Conservation (phyloP, 2,888 invertebrate genomes). For the Drosophila testacea region DNA sequence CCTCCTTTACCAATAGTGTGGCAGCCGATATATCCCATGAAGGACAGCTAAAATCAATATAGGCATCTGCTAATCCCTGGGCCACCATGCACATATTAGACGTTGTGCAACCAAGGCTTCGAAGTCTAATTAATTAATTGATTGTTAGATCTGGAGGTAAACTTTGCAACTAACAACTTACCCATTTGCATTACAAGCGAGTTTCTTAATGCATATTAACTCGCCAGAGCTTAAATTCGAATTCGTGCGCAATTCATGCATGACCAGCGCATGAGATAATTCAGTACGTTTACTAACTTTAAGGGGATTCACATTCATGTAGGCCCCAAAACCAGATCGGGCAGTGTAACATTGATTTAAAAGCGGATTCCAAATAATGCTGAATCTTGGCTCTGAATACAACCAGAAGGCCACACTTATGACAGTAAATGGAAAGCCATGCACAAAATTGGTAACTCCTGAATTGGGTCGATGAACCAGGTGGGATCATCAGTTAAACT, state of each 20-base stretch:
- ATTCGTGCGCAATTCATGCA: slow-evolving; percentile 28
- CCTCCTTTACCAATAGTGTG: slow-evolving; percentile 93
- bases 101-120: slow-evolving; percentile 85
- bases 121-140: slow-evolving; percentile 4
- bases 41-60: slow-evolving; percentile 95
- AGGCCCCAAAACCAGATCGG: slow-evolving; percentile 20
- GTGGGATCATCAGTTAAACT: slow-evolving; percentile 42
- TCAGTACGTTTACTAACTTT: background rate
- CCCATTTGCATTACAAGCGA: slow-evolving; percentile 25
- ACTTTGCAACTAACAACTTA: background rate
- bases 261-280: slow-evolving; percentile 19
- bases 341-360: slow-evolving; percentile 25
- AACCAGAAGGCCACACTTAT: slow-evolving; percentile 23
- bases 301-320: slow-evolving; percentile 14
- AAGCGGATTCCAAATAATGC: slow-evolving; percentile 37
- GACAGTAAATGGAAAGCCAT: slow-evolving; percentile 48
- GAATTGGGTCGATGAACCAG: slow-evolving; percentile 68
- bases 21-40: slow-evolving; percentile 96
- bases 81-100: slow-evolving; percentile 96
- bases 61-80: slow-evolving; percentile 92
- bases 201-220: background rate
- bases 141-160: background rate
- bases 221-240: background rate
- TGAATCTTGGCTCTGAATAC: slow-evolving; percentile 3
- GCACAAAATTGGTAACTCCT: slow-evolving; percentile 55